Evolutionary conservation across 2,797 vertebrate species (phyloP), one percentile per base, ranked within the genome.

Genomic region (Tragopan temminckii): DNA sequence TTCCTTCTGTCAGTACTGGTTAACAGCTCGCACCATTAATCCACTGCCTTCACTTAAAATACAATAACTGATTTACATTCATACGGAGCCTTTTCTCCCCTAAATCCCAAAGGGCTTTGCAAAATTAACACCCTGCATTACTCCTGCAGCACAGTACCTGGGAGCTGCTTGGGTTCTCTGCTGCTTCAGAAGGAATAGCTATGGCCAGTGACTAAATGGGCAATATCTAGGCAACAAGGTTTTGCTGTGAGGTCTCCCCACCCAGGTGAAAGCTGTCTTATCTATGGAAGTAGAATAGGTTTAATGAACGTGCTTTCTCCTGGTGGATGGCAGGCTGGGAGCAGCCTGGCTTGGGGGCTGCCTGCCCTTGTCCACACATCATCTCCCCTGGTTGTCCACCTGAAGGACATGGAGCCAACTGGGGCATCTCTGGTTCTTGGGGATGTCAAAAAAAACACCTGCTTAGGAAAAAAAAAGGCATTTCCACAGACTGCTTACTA

Each of bases 241-340:
- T 4, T 50, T 74, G n/a, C 45, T 19, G 20, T 21, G 20, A 82
- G n/a, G 4, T 36, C 70, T 64, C 61, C 13, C 13, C 45, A 84
- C 15, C 29, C 4, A 0, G 55, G 10, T 2, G 29, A 17, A 61
- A 61, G 27, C 14, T 53, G 50, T 20, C 68, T 20, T 7, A 57
- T 61, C n/a, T 85, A 48, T 29, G 18, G 61, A 82, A 16, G 48
- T 20, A 14, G 82, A 62, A 25, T 13, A 62, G 83, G 43, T 6
- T 7, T 66, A 57, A 45, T 42, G 45, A 53, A 61, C 18, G 15
- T 29, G 7, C 24, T 80, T 55, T 27, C 19, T 53, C 40, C 7
- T 0, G 0, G 29, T 1, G 0, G 4, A 1, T 21, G 43, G 80
- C 13, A 68, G 58, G 55, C 66, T 0, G 16, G 63, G 45, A 84